Conservation (phyloP, 2,888 invertebrate species). For the Pinctada fucata region DNA sequence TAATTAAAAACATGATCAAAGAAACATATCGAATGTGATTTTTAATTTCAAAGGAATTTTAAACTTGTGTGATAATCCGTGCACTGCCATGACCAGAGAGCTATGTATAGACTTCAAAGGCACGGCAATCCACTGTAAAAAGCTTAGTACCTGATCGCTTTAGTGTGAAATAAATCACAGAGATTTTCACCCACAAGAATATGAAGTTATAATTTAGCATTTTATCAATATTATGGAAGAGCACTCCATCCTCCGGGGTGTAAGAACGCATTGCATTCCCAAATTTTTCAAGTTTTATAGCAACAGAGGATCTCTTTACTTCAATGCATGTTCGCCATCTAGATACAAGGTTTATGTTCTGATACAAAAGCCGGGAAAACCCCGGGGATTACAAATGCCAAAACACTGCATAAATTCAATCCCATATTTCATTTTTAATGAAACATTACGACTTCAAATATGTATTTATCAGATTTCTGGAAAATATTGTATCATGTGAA, state of each 20-base stretch:
- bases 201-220: conserved; percentile 1
- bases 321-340: background rate
- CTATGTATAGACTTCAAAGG: background rate
- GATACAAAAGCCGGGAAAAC: background rate
- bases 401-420: background rate
- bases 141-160: background rate
- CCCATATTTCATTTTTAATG: background rate
- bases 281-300: too few relatives aligned
- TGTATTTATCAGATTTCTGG: too few relatives aligned
- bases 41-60: conserved; percentile 1
- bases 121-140: background rate
- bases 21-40: background rate
- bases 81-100: background rate
- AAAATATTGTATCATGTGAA: too few relatives aligned
- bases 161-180: background rate
- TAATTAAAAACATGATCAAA: background rate
- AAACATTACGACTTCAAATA: background rate
- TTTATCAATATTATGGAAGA: background rate
- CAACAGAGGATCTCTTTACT: background rate
- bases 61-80: background rate
- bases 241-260: background rate
- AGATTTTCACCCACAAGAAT: background rate
- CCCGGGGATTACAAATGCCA: background rate
- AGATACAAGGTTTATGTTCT: background rate
- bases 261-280: background rate